Percentiles rank a stretch among this genome's conserved stretches.
Conservation (phyloP, 2,113 vertebrate species). For the Heptranchias perlo region DNA sequence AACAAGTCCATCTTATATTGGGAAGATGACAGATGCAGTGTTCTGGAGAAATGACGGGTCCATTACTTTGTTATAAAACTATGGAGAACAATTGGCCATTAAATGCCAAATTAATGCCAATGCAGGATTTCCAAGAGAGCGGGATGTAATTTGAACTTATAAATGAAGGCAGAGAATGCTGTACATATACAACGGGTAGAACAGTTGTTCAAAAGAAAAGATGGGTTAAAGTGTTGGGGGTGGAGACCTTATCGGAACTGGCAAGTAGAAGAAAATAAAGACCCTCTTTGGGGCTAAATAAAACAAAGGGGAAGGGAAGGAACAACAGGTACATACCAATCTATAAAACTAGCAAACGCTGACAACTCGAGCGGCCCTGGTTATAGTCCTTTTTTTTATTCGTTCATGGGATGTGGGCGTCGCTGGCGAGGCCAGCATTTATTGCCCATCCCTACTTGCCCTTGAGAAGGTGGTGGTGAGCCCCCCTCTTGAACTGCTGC, state of each 20-base stretch:
- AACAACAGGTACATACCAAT: no score
- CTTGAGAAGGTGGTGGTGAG: no score
- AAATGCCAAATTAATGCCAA: not conserved
- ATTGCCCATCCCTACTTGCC: no score
- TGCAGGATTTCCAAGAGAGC: not conserved
- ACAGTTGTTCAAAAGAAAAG: not conserved
- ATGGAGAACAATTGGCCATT: not conserved
- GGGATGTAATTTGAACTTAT: not conserved
- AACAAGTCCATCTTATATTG: not conserved
- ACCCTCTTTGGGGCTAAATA: not conserved
- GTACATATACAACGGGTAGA: not conserved
- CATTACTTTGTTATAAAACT: not conserved
- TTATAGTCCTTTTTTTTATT: no score
- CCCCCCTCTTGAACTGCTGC: no score
- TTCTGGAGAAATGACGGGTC: not conserved
- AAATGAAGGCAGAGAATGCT: not conserved
- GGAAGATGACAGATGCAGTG: not conserved
- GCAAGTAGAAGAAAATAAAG: not conserved
- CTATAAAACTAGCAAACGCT: no score
- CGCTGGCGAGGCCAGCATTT: no score
- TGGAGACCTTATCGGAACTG: not conserved
- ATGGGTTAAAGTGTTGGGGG: not conserved
- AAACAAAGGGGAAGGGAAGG: not conserved
- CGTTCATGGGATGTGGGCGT: no score
- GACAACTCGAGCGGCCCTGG: no score